phyloP scores from a whole-genome alignment of 2,797 vertebrate genomes.

The Aldrovandia affinis region DNA sequence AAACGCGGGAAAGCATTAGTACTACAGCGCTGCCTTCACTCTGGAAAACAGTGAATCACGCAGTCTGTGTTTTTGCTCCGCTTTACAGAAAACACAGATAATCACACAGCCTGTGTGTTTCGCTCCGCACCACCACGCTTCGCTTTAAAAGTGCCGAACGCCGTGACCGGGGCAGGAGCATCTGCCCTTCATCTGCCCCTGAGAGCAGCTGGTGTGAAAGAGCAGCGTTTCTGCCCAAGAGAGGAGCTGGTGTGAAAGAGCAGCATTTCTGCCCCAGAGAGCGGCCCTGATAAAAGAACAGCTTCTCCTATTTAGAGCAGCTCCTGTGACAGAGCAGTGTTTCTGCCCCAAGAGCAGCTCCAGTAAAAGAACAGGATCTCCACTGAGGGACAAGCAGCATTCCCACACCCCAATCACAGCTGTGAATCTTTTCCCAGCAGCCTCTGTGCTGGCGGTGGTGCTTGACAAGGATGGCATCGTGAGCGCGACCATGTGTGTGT shows the following conservation, averaged over 20 bases:
- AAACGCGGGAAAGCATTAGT: neutral
- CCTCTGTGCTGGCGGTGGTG: neutral
- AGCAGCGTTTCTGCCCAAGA: neutral
- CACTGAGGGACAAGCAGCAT: neutral
- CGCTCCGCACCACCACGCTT: neutral
- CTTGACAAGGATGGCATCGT: neutral
- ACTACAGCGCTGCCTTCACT: neutral
- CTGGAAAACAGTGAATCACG: neutral
- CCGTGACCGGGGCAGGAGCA: neutral
- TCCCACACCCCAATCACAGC: neutral
- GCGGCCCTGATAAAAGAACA: neutral
- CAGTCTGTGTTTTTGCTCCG: neutral
- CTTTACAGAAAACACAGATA: constrained; percentile 5
- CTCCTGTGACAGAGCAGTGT: neutral
- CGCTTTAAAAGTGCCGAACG: neutral
- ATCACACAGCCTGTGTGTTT: neutral
- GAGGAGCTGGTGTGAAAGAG: neutral
- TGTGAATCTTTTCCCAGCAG: neutral
- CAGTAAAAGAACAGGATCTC: no score
- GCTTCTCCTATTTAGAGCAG: neutral
- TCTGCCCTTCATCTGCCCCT: neutral
- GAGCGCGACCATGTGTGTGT: neutral
- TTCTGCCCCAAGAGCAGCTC: neutral
- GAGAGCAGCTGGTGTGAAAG: neutral
- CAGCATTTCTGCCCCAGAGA: neutral